Evolutionary conservation across 2,888 invertebrate species (phyloP).

Genomic region (Yponomeuta plumbellus): DNA sequence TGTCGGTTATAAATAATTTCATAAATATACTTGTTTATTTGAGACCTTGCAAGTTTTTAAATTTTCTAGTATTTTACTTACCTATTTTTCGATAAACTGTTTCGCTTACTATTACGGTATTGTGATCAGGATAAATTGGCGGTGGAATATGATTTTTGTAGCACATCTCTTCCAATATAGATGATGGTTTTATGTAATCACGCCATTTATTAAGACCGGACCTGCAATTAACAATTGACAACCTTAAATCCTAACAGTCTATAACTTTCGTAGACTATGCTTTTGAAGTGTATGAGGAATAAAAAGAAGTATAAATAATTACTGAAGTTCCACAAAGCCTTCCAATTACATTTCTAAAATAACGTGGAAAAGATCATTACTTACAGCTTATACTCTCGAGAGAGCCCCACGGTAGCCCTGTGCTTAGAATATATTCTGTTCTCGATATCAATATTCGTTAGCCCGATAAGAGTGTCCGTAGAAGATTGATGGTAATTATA

Average conservation of each 20-base stretch:
- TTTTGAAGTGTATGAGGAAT: no score
- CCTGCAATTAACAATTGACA: background rate
- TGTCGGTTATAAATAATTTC: no score
- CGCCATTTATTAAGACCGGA: conserved; percentile 87
- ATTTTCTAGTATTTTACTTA: no score
- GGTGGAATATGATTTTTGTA: conserved; percentile 71
- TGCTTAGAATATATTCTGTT: background rate
- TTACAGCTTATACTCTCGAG: background rate
- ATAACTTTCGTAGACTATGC: no score
- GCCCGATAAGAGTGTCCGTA: background rate
- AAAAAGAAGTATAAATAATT: no score
- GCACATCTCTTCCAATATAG: conserved; percentile 84
- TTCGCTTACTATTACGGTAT: background rate
- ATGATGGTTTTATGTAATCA: conserved; percentile 82
- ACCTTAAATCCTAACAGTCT: background rate
- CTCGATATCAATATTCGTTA: background rate
- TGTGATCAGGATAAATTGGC: conserved; percentile 48
- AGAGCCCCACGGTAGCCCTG: background rate
- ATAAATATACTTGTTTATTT: no score
- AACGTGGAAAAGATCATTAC: background rate
- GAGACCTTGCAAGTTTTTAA: no score
- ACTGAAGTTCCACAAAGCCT: no score
- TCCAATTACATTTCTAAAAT: background rate
- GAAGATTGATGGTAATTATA: background rate
- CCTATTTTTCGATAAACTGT: background rate